A percentile compares a stretch with the other conserved stretches of the same genome.
Evolutionary conservation across 2,797 vertebrate genomes (phyloP).

Genomic region (Poeciliopsis infans): DNA sequence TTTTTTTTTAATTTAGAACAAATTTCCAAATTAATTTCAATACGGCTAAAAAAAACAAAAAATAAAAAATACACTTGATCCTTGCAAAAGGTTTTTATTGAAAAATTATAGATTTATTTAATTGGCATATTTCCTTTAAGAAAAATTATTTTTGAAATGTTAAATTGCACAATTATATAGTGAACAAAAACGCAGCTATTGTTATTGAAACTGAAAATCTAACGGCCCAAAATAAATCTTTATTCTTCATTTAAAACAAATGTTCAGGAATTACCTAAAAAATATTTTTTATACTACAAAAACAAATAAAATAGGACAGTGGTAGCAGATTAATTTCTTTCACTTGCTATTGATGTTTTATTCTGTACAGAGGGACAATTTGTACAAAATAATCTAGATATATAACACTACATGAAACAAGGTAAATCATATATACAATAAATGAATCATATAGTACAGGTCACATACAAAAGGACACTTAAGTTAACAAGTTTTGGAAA

Average conservation of each 20-base stretch:
- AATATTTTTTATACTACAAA: constrained; percentile 72
- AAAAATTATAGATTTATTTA: no score
- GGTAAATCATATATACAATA: constrained; percentile 98
- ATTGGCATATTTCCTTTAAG: no score
- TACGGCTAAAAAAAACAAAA: no score
- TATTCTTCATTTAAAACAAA: neutral
- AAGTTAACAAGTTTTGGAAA: constrained; percentile 88
- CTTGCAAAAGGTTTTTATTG: no score
- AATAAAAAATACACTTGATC: no score
- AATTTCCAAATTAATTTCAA: no score
- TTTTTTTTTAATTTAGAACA: no score
- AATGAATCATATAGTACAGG: constrained; percentile 94
- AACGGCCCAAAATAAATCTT: neutral
- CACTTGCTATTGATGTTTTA: constrained; percentile 91
- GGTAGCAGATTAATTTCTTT: constrained; percentile 90
- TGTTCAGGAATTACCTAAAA: neutral
- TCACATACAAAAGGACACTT: constrained; percentile 98
- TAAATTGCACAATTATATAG: no score
- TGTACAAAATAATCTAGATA: constrained; percentile 99
- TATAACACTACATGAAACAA: constrained; percentile 97
- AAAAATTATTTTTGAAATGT: no score
- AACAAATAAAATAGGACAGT: constrained; percentile 80
- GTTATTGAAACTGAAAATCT: no score
- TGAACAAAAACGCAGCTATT: no score
- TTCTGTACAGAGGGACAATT: constrained; percentile 98